Evolutionary conservation across 2,113 vertebrate species (phyloP).

Genomic region (Loxodonta africana): DNA sequence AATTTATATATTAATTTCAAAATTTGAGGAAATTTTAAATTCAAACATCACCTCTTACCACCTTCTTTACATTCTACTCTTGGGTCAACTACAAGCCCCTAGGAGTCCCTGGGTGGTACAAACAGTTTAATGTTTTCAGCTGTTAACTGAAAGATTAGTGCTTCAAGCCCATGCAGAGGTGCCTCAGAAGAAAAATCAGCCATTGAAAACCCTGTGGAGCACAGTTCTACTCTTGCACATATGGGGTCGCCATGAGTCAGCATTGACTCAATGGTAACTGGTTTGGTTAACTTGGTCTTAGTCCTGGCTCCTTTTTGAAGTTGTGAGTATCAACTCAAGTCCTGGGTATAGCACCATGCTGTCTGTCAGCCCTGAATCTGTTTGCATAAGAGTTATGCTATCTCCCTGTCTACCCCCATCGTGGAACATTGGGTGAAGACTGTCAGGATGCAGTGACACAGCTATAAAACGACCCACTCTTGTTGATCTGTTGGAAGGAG

Average conservation of each 20-base stretch:
- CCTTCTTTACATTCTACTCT: neutral
- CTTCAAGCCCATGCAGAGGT: neutral
- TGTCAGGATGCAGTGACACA: neutral
- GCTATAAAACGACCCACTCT: neutral
- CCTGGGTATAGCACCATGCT: fast-evolving
- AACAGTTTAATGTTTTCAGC: too few relatives aligned
- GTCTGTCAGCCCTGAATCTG: neutral
- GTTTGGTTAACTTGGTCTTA: too few relatives aligned
- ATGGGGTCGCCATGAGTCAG: too few relatives aligned
- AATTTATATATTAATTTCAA: neutral
- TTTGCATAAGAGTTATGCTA: neutral
- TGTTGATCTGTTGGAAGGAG: neutral
- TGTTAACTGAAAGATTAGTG: too few relatives aligned
- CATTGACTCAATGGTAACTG: too few relatives aligned
- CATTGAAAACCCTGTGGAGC: too few relatives aligned
- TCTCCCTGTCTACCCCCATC: fast-evolving
- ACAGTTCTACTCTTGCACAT: too few relatives aligned
- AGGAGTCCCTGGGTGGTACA: too few relatives aligned
- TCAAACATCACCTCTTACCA: neutral
- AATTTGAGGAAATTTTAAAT: neutral
- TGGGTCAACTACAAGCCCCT: neutral
- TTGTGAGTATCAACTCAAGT: neutral
- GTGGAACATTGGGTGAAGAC: neutral
- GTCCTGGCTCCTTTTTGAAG: neutral
- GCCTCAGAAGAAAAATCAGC: neutral